These are phyloP conservation scores for Lophotriccus pileatus DNA, from an alignment of 2,797 vertebrate species.

Conservation along the genomic window DNA sequence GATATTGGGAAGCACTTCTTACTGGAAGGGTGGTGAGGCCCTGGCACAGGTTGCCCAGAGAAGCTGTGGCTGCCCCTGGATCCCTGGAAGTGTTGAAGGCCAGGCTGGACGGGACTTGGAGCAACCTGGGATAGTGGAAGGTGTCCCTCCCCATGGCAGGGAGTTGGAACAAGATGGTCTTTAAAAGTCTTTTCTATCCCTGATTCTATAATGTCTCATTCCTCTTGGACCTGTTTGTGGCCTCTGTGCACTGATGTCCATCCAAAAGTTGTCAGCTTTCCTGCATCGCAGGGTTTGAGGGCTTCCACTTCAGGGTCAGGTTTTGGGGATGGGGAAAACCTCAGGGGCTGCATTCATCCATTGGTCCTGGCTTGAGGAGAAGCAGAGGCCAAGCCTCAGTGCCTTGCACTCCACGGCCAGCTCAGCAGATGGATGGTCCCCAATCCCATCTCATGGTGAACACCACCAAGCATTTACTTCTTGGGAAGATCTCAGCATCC, in stretches of 20 bases:
- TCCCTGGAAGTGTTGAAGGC: background rate
- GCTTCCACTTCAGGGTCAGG: background rate
- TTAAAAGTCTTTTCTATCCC: background rate
- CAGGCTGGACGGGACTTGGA: accelerated
- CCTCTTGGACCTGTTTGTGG: background rate
- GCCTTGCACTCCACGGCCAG: background rate
- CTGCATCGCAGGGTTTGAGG: accelerated
- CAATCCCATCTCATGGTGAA: background rate
- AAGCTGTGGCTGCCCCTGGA: background rate
- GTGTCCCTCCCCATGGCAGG: background rate
- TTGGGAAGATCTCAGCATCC: background rate
- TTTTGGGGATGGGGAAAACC: background rate
- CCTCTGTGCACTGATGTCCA: background rate
- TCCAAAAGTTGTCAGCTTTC: background rate
- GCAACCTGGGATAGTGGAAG: accelerated
- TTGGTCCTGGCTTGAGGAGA: background rate
- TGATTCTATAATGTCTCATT: accelerated
- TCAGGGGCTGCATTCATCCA: background rate
- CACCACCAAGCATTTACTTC: accelerated
- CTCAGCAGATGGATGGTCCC: background rate
- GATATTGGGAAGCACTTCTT: background rate
- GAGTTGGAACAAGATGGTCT: background rate
- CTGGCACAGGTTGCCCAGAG: background rate
- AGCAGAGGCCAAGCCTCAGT: background rate
- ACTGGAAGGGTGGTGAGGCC: background rate